Base-by-base conservation (phyloP, 2,113 vertebrate species). In the Gallinago undulata region DNA sequence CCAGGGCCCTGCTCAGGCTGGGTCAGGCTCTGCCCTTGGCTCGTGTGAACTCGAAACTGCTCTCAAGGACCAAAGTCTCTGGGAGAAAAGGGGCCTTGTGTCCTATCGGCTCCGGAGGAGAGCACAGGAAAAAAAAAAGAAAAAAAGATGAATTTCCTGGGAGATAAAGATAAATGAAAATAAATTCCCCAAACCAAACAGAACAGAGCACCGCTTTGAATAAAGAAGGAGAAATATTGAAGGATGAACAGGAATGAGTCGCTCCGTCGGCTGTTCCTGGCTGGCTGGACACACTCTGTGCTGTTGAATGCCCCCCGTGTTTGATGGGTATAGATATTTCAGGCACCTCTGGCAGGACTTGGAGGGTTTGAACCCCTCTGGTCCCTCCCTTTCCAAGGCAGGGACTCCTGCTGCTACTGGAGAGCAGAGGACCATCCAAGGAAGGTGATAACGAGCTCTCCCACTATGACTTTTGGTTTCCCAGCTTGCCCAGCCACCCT, bases 31-130 rank as follows among this genome's bases (percentile, higher is more conserved):
- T 64, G 67, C 3, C 30, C 45, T 9, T 11, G 24, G 13, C 7
- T 2, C 1, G 22, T 7, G 23, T 11, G 2, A 51, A n/a, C 39
- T 59, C 4, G 0, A 17, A 41, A 45, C 45, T 69, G 57, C 27
- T 66, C 82, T 45, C 77, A n/a, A 81, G 60, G 75, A 68, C 15
- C 41, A 37, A 70, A 48, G 12, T 6, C 14, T 13, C 77, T 27
- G 51, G 63, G 28, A 41, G 63, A 41, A 60, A 63, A 68, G 0
- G 3, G 37, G 33, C 18, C n/a, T 78, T 6, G 25, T 37, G 60
- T 47, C n/a, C 57, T 13, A 13, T 8, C 0, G 7, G 8, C 69
- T 91, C 70, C 7, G 82, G 62, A 75, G 59, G 37, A 72, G 30
- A 70, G 25, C 18, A 1, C 22, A 6, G n/a, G 2, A 70, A 62